Base-by-base conservation (phyloP, 2,797 vertebrate species). In the Nyctalus aviator region DNA sequence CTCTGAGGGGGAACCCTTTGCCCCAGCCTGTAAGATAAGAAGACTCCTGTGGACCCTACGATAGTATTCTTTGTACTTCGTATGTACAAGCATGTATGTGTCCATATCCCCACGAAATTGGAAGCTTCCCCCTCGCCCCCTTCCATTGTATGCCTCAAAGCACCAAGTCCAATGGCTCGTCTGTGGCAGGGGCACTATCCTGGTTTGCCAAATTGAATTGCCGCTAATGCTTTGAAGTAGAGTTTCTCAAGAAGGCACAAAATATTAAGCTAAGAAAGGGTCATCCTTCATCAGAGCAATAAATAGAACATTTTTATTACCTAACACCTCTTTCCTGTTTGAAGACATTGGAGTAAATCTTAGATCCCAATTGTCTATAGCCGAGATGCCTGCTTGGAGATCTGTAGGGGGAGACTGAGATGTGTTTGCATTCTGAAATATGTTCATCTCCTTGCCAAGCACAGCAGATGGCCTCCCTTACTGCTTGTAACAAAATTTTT, bases 401-500 rank as follows among this genome's bases (percentile, higher is more conserved):
- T 59, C 53, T 73, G 46, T 48, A 96, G n/a, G 55, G 53, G 23
- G 37, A 88, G n/a, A 71, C 76, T 41, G 35, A 69, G 62, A 85
- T 87, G 72, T 86, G 30, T 96, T 85, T 92, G 71, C 75, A 79
- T 95, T 93, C 91, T 94, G 76, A 96, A 96, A 96, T 94, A 92
- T 30, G 72, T 96, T 90, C 1, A 82, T 96, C 93, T 94, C 46
- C 95, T 95, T 94, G 95, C 95, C 95, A 97, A 25, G 59, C 66
- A 84, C 55, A 94, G 91, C 97, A 97, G 94, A 96, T 95, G 95
- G 95, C 59, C 68, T 92, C 76, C 76, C 88, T 93, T 69, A 92
- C 41, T 93, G 82, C 97, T 92, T 88, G 23, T 90, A 96, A 96
- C 50, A 91, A 89, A 96, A 91, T 92, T 95, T 94, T 94, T 91